Conservation (phyloP, 2,888 invertebrate genomes). For the Phytoseiulus persimilis region DNA sequence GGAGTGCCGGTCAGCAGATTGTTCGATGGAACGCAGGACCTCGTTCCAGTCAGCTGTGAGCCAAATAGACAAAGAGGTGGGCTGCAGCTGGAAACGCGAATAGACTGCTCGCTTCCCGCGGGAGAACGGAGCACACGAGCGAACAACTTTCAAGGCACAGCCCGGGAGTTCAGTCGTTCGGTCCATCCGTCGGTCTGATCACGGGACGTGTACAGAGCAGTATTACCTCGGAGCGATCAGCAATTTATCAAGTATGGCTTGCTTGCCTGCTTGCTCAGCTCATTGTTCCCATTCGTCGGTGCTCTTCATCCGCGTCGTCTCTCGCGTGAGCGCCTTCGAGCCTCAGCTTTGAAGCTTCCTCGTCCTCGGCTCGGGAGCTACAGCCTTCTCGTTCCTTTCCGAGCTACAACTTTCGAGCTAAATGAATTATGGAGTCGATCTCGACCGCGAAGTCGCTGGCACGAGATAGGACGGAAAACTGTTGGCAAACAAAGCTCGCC, state of each 20-base stretch:
- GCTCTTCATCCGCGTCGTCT: not conserved
- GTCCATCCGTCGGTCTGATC: not conserved
- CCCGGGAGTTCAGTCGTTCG: not conserved
- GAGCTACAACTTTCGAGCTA: not conserved
- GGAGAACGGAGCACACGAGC: not conserved
- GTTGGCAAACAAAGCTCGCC: too few relatives aligned
- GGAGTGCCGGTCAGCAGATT: not conserved
- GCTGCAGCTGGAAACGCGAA: not conserved
- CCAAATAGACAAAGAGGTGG: conserved; percentile 5
- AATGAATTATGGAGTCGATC: not conserved
- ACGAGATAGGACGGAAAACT: not conserved
- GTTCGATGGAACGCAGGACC: not conserved
- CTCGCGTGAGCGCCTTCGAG: not conserved
- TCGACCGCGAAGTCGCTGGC: not conserved
- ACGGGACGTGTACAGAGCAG: not conserved
- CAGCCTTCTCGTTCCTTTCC: too few relatives aligned
- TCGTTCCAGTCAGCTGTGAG: not conserved
- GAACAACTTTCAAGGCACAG: not conserved
- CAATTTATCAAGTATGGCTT: conserved; percentile 5
- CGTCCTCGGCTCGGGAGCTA: not conserved
- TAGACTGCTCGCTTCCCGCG: not conserved
- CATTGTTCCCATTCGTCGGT: not conserved
- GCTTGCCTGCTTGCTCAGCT: not conserved
- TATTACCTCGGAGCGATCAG: not conserved
- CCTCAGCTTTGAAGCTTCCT: not conserved